A percentile compares a stretch with the other conserved stretches of the same genome.
These are phyloP conservation scores for Salticus scenicus DNA, from an alignment of 2,888 invertebrate species.

Conservation along the genomic window DNA sequence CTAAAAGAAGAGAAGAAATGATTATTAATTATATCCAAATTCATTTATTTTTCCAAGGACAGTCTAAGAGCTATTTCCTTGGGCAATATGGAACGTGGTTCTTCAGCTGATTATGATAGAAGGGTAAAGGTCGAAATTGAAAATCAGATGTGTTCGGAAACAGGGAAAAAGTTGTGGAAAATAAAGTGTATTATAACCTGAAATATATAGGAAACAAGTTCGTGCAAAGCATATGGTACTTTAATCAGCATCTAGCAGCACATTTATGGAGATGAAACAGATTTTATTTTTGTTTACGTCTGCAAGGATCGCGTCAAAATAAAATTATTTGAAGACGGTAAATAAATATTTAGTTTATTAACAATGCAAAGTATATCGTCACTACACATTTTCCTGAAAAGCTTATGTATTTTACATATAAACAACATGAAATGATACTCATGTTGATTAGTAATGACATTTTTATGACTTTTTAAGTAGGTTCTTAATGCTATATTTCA, in stretches of 20 bases:
- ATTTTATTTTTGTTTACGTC: not conserved
- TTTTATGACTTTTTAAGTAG: too few species aligned
- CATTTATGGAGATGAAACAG: not conserved
- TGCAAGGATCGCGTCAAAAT: not conserved
- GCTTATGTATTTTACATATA: too few species aligned
- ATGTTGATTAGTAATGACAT: too few species aligned
- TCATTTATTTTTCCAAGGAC: conserved; percentile 18
- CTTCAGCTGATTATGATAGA: conserved; percentile 32
- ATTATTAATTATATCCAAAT: conserved; percentile 1
- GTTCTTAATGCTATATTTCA: too few species aligned
- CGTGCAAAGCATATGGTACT: not conserved
- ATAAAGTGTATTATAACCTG: conserved; percentile 18
- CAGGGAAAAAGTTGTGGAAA: conserved; percentile 16
- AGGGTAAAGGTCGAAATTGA: conserved; percentile 35
- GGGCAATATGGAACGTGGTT: conserved; percentile 32
- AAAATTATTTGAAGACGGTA: too few species aligned
- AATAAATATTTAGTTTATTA: too few species aligned
- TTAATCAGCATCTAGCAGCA: not conserved
- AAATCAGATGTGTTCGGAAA: conserved; percentile 6
- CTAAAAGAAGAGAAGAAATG: not conserved
- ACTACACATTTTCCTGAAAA: too few species aligned
- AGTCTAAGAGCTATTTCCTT: conserved; percentile 14
- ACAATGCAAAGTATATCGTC: too few species aligned
- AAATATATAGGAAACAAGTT: conserved; percentile 19
- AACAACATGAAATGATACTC: too few species aligned